These are phyloP conservation scores for Anguilla marmorata DNA, from an alignment of 2,797 vertebrate species.

Conservation along the genomic window DNA sequence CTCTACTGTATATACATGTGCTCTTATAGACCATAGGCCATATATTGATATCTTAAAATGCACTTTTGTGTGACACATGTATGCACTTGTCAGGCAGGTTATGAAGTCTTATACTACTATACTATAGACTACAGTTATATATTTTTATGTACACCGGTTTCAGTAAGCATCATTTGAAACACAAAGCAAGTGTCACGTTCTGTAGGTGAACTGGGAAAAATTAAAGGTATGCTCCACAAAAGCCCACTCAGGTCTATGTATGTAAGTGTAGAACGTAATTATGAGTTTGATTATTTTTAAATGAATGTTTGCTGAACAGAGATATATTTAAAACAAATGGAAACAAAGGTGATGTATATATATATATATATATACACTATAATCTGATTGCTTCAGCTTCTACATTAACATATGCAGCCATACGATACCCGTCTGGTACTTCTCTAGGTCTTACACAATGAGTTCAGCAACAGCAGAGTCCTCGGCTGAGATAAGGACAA, in stretches of 20 bases:
- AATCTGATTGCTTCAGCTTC: background rate
- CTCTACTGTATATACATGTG: background rate
- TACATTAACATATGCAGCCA: background rate
- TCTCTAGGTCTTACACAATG: background rate
- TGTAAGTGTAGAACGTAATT: background rate
- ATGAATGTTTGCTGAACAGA: too few species aligned
- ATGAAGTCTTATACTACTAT: background rate
- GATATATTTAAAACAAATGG: too few species aligned
- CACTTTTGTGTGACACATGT: too few species aligned
- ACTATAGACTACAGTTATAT: background rate
- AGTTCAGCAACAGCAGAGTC: background rate
- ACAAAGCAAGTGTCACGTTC: background rate
- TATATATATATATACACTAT: too few species aligned
- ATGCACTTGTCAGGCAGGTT: background rate
- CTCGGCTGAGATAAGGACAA: conserved; percentile 1
- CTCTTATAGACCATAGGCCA: background rate
- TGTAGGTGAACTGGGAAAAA: background rate
- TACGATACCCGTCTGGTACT: background rate
- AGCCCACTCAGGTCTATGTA: background rate
- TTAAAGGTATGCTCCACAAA: background rate
- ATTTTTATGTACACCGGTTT: background rate
- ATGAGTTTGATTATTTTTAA: too few species aligned
- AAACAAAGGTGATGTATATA: too few species aligned
- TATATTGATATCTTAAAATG: too few species aligned
- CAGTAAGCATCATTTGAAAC: background rate